A percentile compares a stretch with the other conserved stretches of the same genome.
These are phyloP conservation scores for Procavia capensis DNA, from an alignment of 2,113 vertebrate genomes.

Conservation along the genomic window DNA sequence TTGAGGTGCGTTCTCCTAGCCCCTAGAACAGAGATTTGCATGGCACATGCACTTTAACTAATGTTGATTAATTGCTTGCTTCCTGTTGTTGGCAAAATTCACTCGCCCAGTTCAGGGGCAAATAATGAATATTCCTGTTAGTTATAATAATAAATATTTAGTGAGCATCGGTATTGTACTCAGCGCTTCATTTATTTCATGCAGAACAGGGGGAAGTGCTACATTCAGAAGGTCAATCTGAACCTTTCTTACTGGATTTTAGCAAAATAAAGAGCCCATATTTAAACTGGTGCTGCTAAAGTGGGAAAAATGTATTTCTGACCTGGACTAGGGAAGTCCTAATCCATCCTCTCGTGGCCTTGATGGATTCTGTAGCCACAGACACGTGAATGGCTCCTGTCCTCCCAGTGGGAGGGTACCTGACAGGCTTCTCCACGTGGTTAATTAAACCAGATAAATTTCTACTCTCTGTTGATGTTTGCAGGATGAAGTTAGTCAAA, in stretches of 20 bases:
- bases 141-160: slow-evolving; percentile 35
- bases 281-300: neutral
- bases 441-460: slow-evolving; percentile 2
- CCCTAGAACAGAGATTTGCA: neutral
- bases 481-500: neutral
- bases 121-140: slow-evolving; percentile 51
- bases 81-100: slow-evolving; percentile 34
- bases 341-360: neutral
- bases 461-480: slow-evolving; percentile 3
- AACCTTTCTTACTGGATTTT: slow-evolving; percentile 33
- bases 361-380: neutral
- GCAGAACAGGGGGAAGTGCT: neutral
- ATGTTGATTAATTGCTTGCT: neutral
- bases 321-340: neutral
- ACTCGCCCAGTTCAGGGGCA: slow-evolving; percentile 29
- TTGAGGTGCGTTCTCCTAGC: neutral
- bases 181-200: slow-evolving; percentile 33
- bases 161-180: neutral
- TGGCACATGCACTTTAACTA: neutral
- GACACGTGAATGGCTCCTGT: neutral
- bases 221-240: neutral
- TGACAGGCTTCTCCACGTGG: neutral
- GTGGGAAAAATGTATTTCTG: neutral
- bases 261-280: neutral
- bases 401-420: too few relatives aligned